Evolutionary conservation across 2,113 vertebrate genomes (phyloP).

Genomic region (Nothoprocta perdicaria): DNA sequence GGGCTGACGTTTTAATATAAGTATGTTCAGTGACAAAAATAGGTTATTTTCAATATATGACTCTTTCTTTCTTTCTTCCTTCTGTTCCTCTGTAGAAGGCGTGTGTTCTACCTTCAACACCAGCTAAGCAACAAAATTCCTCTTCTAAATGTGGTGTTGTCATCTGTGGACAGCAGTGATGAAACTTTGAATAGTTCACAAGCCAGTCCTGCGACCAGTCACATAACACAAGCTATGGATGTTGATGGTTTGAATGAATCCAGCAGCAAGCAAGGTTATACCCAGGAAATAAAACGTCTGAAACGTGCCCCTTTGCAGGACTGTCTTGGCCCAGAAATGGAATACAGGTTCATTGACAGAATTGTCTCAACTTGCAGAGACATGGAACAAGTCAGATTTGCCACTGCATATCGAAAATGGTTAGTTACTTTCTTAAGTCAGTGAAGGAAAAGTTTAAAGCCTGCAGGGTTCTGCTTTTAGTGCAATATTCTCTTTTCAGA

Average conservation of each 20-base stretch:
- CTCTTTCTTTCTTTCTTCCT: background rate
- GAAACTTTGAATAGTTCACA: constrained; percentile 67
- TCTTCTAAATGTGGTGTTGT: constrained; percentile 1
- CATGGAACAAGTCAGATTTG: constrained; percentile 89
- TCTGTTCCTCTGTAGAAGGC: constrained; percentile 78
- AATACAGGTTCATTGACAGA: constrained; percentile 85
- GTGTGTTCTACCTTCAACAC: constrained; percentile 89
- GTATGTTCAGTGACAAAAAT: background rate
- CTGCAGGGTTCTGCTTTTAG: constrained; percentile 65
- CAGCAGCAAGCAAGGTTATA: constrained; percentile 82
- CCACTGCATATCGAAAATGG: constrained; percentile 92
- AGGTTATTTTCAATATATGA: background rate
- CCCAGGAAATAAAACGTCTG: constrained; percentile 90
- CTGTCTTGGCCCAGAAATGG: constrained; percentile 76
- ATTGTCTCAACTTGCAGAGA: constrained; percentile 83
- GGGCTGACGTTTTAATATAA: background rate
- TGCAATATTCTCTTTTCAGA: constrained; percentile 81
- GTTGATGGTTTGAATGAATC: constrained; percentile 83
- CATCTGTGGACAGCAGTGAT: constrained; percentile 61
- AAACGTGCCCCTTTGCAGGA: constrained; percentile 85
- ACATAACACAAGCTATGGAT: constrained; percentile 86
- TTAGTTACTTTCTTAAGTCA: constrained; percentile 86
- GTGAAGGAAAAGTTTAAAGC: constrained; percentile 61
- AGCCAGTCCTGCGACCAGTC: constrained; percentile 22
- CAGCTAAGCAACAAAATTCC: constrained; percentile 80